Conservation (phyloP, 2,113 vertebrate species). For the Misgurnus mizolepis region DNA sequence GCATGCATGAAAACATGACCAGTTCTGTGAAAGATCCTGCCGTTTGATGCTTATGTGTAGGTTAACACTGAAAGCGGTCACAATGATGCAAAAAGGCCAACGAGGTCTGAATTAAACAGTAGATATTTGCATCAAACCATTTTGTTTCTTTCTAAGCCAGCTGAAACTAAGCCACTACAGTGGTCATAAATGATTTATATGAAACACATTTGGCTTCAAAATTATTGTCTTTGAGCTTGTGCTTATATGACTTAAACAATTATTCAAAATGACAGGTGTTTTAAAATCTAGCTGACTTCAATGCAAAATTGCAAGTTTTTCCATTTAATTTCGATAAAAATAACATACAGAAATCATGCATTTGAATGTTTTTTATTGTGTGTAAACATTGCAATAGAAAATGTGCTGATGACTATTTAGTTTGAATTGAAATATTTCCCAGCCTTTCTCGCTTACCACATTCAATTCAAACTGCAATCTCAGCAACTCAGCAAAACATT, state of each 20-base stretch:
- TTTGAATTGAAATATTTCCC: too few relatives aligned
- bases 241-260: background rate
- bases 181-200: conserved; percentile 4
- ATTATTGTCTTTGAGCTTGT: background rate
- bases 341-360: too few relatives aligned
- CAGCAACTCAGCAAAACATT: too few relatives aligned
- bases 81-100: conserved; percentile 1
- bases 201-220: background rate
- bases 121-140: conserved; percentile 11
- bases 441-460: too few relatives aligned
- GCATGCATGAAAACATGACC: background rate
- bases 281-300: too few relatives aligned
- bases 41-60: background rate
- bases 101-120: conserved; percentile 3
- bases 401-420: too few relatives aligned
- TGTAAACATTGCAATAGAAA: too few relatives aligned
- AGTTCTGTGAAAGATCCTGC: background rate
- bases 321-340: too few relatives aligned
- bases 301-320: too few relatives aligned
- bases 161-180: background rate
- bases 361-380: too few relatives aligned
- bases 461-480: too few relatives aligned
- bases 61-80: conserved; percentile 7
- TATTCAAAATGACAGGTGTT: background rate
- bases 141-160: conserved; percentile 13